phyloP scores from a whole-genome alignment of 2,113 vertebrate species.

The Chionomys nivalis region DNA sequence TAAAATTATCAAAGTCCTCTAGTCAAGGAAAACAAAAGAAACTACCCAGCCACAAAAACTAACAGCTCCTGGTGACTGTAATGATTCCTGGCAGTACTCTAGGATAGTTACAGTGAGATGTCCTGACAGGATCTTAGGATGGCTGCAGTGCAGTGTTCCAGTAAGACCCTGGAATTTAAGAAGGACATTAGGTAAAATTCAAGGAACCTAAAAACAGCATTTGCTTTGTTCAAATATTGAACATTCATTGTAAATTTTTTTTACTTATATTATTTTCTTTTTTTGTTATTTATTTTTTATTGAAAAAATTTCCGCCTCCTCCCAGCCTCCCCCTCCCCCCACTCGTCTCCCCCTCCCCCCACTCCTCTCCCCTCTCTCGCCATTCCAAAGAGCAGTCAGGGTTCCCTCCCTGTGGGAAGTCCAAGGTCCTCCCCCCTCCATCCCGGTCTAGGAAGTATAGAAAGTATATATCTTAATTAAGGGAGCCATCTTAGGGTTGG shows the following conservation, averaged over 20 bases:
- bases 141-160: neutral
- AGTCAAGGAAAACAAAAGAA: neutral
- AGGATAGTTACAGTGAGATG: neutral
- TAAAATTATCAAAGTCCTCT: neutral
- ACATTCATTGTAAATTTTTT: neutral
- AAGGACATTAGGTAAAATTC: neutral
- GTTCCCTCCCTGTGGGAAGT: too few species aligned
- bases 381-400: too few species aligned
- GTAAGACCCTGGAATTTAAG: neutral
- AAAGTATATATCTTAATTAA: too few species aligned
- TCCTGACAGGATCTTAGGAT: neutral
- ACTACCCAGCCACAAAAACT: neutral
- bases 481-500: too few species aligned
- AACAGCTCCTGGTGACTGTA: neutral
- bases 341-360: too few species aligned
- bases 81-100: neutral
- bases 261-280: too few species aligned
- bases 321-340: too few species aligned
- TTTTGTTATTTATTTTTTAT: too few species aligned
- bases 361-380: too few species aligned
- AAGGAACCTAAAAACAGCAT: neutral
- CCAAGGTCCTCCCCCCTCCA: too few species aligned
- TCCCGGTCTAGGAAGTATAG: too few species aligned
- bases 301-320: too few species aligned
- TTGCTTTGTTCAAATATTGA: neutral